These are phyloP conservation scores for Sturnus vulgaris DNA, from an alignment of 2,113 vertebrate genomes.

Conservation along the genomic window DNA sequence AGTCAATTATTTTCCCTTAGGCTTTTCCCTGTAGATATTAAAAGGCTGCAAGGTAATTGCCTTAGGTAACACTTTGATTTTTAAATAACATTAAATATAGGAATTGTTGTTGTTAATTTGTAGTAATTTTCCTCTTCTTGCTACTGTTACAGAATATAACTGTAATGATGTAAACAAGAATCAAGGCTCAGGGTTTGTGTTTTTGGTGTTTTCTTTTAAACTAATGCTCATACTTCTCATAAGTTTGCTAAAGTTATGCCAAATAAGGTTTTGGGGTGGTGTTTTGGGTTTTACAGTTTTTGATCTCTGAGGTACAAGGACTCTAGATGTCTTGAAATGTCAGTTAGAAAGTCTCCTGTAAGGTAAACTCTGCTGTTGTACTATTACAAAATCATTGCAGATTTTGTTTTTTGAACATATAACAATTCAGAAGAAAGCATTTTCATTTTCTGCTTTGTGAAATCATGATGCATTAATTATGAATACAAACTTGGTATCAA, in stretches of 20 bases:
- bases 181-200: neutral
- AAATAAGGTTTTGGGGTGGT: neutral
- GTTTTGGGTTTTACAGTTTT: neutral
- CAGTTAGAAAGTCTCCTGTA: neutral
- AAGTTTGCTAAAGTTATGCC: conserved; percentile 11
- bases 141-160: conserved; percentile 11
- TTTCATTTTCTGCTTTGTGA: conserved; percentile 22
- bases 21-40: conserved; percentile 80
- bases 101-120: conserved; percentile 71
- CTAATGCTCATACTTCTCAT: neutral
- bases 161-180: conserved; percentile 23
- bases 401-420: neutral
- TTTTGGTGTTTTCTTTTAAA: neutral
- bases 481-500: neutral
- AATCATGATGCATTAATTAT: neutral
- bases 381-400: neutral
- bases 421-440: neutral
- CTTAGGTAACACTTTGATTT: conserved; percentile 79
- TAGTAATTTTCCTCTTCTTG: conserved; percentile 67
- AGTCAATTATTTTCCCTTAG: conserved; percentile 81
- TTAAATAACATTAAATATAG: conserved; percentile 77
- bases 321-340: neutral
- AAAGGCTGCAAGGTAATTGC: conserved; percentile 77
- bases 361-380: neutral
- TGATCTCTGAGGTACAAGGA: neutral